Conservation (phyloP, 2,797 vertebrate genomes). For the Neomorphus geoffroyi region DNA sequence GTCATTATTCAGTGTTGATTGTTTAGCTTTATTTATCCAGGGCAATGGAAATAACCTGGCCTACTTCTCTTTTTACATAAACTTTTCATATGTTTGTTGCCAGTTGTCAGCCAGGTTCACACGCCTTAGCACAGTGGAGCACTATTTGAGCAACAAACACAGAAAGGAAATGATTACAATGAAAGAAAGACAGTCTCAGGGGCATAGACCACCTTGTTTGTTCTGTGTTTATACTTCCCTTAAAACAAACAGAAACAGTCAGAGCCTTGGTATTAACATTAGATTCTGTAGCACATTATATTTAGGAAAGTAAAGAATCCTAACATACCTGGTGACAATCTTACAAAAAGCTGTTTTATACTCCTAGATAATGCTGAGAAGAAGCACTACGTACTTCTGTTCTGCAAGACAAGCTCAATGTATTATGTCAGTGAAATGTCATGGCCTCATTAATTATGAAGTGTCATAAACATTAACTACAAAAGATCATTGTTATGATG, state of each 20-base stretch:
- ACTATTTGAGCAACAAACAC: background rate
- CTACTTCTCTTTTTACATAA: background rate
- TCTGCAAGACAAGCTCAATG: background rate
- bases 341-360: background rate
- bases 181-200: background rate
- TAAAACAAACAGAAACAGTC: background rate
- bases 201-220: slow-evolving; percentile 19
- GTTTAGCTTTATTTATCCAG: background rate
- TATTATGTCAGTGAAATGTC: slow-evolving; percentile 46
- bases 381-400: background rate
- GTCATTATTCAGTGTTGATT: background rate
- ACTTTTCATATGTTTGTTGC: background rate
- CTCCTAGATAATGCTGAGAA: background rate
- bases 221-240: slow-evolving; percentile 23
- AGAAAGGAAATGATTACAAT: background rate
- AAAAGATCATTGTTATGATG: slow-evolving; percentile 38
- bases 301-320: background rate
- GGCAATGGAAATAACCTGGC: background rate
- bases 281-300: background rate
- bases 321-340: background rate
- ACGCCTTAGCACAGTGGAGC: background rate
- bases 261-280: background rate
- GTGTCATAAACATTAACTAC: slow-evolving; percentile 27
- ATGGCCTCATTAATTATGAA: background rate
- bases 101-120: background rate